Conservation (phyloP, 2,888 invertebrate species). For the Xestia xanthographa region DNA sequence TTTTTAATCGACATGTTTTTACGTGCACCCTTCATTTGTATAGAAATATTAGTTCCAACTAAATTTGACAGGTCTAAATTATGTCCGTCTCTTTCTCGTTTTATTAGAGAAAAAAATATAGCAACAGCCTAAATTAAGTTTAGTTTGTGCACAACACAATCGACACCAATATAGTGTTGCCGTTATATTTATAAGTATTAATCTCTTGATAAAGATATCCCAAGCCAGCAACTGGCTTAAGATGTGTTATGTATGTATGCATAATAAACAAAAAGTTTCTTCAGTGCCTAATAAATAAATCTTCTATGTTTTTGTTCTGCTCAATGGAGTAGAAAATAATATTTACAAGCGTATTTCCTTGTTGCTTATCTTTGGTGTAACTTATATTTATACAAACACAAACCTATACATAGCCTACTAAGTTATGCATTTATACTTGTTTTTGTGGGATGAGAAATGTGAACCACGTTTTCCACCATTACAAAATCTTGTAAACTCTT, state of each 20-base stretch:
- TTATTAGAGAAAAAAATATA: too few species aligned
- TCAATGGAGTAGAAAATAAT: conserved; percentile 58
- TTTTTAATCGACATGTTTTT: too few species aligned
- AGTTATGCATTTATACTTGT: background rate
- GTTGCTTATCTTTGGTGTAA: conserved; percentile 21
- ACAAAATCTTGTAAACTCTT: background rate
- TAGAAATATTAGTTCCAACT: too few species aligned
- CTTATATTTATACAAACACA: conserved; percentile 6
- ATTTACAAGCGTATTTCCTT: conserved; percentile 40
- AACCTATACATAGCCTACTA: background rate
- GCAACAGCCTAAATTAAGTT: too few species aligned
- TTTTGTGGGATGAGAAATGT: background rate
- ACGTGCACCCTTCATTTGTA: too few species aligned
- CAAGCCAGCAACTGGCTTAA: background rate
- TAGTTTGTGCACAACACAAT: too few species aligned
- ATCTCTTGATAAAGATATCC: background rate
- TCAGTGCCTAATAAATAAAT: conserved; percentile 21
- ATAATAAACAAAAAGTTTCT: conserved; percentile 32
- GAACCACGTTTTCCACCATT: background rate
- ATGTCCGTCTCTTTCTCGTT: too few species aligned
- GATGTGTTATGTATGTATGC: background rate
- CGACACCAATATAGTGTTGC: background rate
- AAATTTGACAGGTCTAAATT: too few species aligned
- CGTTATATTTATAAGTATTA: background rate
- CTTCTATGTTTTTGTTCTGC: conserved; percentile 41